Evolutionary conservation across 2,113 vertebrate genomes (phyloP).

Genomic region (Gymnorhina tibicen): DNA sequence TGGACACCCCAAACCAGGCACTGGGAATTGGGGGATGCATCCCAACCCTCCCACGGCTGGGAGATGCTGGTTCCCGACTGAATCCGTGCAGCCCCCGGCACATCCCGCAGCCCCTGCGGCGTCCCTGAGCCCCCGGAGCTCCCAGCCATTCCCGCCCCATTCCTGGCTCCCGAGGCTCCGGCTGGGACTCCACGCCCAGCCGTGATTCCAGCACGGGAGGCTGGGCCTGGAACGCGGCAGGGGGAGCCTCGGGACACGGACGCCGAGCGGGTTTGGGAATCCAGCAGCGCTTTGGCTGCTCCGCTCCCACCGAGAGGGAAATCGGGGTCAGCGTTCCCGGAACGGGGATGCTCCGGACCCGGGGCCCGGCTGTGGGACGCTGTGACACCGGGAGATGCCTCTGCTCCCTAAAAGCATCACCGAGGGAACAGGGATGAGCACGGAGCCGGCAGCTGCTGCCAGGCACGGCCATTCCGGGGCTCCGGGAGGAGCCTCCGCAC

Average conservation of each 20-base stretch:
- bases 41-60: background rate
- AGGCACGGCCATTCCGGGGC: background rate
- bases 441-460: background rate
- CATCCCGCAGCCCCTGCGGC: fast-evolving
- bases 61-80: fast-evolving
- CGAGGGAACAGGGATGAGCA: background rate
- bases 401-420: background rate
- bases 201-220: background rate
- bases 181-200: background rate
- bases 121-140: fast-evolving
- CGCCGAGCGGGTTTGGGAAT: fast-evolving
- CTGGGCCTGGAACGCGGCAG: background rate
- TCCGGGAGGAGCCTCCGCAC: background rate
- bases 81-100: fast-evolving
- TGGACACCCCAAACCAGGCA: fast-evolving
- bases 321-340: fast-evolving
- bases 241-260: background rate
- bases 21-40: no score
- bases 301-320: fast-evolving
- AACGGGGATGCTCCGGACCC: fast-evolving
- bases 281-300: background rate
- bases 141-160: background rate
- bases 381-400: background rate
- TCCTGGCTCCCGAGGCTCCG: background rate
- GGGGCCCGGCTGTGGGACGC: background rate